phyloP scores from a whole-genome alignment of 2,797 vertebrate species.

The Kryptopterus vitreolus region DNA sequence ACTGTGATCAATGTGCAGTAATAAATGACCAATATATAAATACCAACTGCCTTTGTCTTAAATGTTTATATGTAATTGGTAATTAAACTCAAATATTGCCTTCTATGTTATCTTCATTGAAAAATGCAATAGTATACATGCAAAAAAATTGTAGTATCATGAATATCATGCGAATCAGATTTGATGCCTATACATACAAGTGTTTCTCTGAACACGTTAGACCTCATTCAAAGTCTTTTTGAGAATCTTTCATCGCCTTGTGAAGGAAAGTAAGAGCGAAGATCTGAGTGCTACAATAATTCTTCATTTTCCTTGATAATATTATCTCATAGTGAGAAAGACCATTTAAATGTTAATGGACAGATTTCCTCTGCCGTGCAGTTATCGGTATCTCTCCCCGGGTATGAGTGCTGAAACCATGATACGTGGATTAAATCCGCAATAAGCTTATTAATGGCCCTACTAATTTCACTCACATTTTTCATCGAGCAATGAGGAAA shows the following conservation, averaged over 20 bases:
- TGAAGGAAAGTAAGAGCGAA: constrained; percentile 54
- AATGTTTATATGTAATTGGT: neutral
- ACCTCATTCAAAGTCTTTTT: constrained; percentile 60
- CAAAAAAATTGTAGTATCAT: neutral
- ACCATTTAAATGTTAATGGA: constrained; percentile 72
- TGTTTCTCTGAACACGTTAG: constrained; percentile 41
- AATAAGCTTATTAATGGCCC: constrained; percentile 33
- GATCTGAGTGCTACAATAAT: constrained; percentile 65
- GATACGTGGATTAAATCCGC: constrained; percentile 47
- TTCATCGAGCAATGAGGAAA: constrained; percentile 12
- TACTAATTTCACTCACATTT: neutral
- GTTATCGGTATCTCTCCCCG: constrained; percentile 30
- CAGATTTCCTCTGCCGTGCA: constrained; percentile 52
- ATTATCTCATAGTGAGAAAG: constrained; percentile 61
- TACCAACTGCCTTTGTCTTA: neutral
- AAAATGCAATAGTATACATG: neutral
- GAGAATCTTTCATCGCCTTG: constrained; percentile 61
- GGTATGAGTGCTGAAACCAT: constrained; percentile 29
- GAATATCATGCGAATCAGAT: neutral
- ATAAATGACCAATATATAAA: neutral
- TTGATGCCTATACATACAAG: neutral
- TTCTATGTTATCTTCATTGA: neutral
- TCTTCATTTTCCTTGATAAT: constrained; percentile 69
- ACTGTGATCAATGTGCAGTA: neutral
- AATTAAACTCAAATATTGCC: neutral